Conservation (phyloP, 2,797 vertebrate genomes). For the Spatula clypeata region DNA sequence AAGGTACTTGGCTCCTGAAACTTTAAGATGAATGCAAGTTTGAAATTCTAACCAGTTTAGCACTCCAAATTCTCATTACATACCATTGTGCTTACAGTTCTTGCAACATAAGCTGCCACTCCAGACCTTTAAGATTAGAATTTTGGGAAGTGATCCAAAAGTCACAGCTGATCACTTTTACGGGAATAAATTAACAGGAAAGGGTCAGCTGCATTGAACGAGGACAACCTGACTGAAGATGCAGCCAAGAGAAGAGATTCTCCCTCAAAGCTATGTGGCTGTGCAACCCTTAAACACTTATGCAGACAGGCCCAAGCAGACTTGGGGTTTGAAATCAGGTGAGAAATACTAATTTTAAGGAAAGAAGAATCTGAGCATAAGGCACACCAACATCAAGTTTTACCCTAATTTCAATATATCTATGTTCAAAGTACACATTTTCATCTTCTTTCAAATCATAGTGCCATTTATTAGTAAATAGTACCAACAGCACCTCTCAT, state of each 20-base stretch:
- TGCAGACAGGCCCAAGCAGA: not conserved
- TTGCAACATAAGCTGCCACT: not conserved
- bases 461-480: not conserved
- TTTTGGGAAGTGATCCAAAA: slow-evolving; percentile 1
- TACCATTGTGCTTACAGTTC: not conserved
- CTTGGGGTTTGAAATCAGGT: not conserved
- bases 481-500: not conserved
- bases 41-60: not conserved
- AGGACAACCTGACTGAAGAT: not conserved
- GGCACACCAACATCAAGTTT: not conserved
- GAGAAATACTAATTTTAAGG: not conserved
- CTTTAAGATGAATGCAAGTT: not conserved
- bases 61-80: not conserved
- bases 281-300: not conserved
- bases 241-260: not conserved
- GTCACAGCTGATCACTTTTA: not conserved
- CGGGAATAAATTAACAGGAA: not conserved
- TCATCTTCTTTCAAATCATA: not conserved
- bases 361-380: not conserved
- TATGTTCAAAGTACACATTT: not conserved
- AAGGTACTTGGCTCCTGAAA: not conserved
- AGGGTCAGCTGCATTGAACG: not conserved
- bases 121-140: not conserved
- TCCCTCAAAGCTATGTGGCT: not conserved
- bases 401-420: not conserved